Evolutionary conservation across 2,797 vertebrate species (phyloP), one percentile per base, ranked within the genome.

Genomic region (Parotocinclus haroldoi): DNA sequence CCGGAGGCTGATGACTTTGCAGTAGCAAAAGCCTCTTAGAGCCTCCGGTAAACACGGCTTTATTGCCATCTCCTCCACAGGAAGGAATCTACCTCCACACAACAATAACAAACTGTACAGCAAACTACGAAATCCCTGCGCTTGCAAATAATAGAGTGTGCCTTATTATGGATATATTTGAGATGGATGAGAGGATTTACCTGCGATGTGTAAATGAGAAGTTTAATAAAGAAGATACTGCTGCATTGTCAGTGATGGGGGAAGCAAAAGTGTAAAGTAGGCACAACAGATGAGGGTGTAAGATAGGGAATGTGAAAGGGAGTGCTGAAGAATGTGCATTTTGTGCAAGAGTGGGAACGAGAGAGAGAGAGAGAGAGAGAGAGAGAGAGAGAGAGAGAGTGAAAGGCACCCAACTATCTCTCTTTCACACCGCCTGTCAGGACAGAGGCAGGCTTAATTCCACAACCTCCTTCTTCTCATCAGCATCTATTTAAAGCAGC

Each of bases 1-100:
- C 7, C 7, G 63, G 18, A 74, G 71, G 77, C 52, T 77, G 77
- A 81, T 76, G 79, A 71, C 72, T 78, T 52, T 64, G 73, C 75
- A 76, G 62, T 40, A 69, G 60, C 40, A 52, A 74, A 74, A 76
- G 71, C 77, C 58, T 76, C 69, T 76, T 78, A 76, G 51, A 67
- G 48, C 57, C 19, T 38, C 51, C 64, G 45, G 66, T 76, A 78
- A 75, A 78, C 70, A 72, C 18, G 19, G 71, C 64, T 74, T 78
- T 73, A 76, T 72, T 68, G 66, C 64, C 42, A 14, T 71, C 40
- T 61, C 39, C 54, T 68, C 56, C 18, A 37, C 74, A 55, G 14
- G 60, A 72, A 68, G 65, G 62, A 68, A 71, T 74, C 66, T 70
- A 53, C 56, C 63, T 68, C 19, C 58, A 58, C 63, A 7, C 68